Evolutionary conservation across 2,113 vertebrate species (phyloP).

Genomic region (Sylvicapra grimmia): DNA sequence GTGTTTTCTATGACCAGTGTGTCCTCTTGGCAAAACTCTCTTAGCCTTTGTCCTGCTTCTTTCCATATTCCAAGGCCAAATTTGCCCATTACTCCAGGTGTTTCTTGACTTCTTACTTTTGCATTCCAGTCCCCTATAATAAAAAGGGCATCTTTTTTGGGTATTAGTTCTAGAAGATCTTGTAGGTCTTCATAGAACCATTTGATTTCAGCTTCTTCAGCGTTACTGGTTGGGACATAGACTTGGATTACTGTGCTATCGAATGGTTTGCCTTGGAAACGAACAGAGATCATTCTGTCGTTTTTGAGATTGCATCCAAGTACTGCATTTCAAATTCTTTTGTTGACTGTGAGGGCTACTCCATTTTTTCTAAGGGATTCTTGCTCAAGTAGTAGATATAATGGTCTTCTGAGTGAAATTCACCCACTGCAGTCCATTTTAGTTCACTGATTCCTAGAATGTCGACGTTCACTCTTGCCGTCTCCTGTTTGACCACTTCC

Average conservation of each 20-base stretch:
- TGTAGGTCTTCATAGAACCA: not conserved
- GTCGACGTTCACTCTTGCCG: accelerated
- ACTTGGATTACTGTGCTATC: not conserved
- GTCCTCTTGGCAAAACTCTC: not conserved
- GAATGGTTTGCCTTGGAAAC: not conserved
- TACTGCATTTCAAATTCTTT: not conserved
- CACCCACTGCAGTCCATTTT: not conserved
- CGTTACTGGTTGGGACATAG: not conserved
- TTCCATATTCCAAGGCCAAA: not conserved
- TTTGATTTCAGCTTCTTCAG: not conserved
- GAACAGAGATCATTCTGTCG: accelerated
- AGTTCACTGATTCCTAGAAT: not conserved
- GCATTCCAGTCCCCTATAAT: not conserved
- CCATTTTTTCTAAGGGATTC: not conserved
- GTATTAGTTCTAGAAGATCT: not conserved
- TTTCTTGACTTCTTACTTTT: not conserved
- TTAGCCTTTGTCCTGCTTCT: not conserved
- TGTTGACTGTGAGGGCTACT: not conserved
- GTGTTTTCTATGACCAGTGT: not conserved
- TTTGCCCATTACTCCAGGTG: not conserved
- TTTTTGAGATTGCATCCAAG: not conserved
- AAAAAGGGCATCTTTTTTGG: not conserved
- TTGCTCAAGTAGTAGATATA: not conserved
- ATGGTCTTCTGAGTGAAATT: not conserved
- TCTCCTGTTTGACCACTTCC: not conserved